Percentiles rank a stretch among this genome's conserved stretches.
Conservation (phyloP, 2,797 vertebrate genomes). For the Acanthurus lineatus region DNA sequence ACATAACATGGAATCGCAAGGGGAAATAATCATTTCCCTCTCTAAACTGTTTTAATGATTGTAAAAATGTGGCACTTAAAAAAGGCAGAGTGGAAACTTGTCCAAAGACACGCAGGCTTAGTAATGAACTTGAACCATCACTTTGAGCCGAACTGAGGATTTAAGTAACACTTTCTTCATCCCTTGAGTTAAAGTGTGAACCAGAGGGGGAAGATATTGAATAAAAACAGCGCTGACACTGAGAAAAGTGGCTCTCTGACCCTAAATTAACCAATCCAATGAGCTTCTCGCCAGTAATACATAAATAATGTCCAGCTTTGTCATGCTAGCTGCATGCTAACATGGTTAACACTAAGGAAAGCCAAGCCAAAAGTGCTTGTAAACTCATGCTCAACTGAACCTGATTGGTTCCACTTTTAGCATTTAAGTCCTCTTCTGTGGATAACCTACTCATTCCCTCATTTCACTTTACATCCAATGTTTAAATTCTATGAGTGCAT, state of each 20-base stretch:
- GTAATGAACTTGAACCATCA: slow-evolving; percentile 62
- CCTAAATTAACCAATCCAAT: not conserved
- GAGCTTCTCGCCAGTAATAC: slow-evolving; percentile 2
- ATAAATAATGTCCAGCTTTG: slow-evolving; percentile 8
- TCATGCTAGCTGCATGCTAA: not conserved
- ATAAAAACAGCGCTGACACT: not conserved
- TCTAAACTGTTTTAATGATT: slow-evolving; percentile 31
- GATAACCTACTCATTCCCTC: slow-evolving; percentile 8
- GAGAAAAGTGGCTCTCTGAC: not conserved
- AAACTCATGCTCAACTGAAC: slow-evolving; percentile 4
- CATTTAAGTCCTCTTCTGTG: not conserved
- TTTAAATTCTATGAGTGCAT: not conserved
- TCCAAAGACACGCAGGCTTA: slow-evolving; percentile 16
- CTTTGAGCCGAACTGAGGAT: slow-evolving; percentile 59
- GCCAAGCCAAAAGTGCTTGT: not conserved
- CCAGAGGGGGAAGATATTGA: slow-evolving; percentile 1
- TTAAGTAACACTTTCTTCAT: slow-evolving; percentile 48
- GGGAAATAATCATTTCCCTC: slow-evolving; percentile 1
- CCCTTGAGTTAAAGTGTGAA: slow-evolving; percentile 27
- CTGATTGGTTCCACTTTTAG: slow-evolving; percentile 9
- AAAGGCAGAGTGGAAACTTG: slow-evolving; percentile 52
- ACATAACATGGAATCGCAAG: slow-evolving; percentile 17
- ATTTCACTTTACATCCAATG: not conserved
- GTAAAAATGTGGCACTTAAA: slow-evolving; percentile 27
- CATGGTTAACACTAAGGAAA: not conserved